phyloP scores from a whole-genome alignment of 2,113 vertebrate species.

The Chloropsis cyanopogon region DNA sequence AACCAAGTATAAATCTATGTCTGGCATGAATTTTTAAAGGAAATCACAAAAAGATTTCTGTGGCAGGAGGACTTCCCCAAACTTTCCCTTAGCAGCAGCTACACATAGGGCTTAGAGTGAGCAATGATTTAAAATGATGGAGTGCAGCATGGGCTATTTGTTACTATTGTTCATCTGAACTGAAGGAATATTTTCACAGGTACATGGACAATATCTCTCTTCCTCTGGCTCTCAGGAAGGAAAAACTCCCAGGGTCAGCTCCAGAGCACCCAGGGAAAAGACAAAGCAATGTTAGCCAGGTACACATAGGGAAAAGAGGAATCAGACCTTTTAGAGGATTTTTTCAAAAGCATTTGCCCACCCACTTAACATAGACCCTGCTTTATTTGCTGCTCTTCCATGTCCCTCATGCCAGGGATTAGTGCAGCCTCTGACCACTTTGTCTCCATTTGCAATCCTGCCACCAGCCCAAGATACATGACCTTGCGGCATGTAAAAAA shows the following conservation, averaged over 20 bases:
- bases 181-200: background rate
- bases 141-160: background rate
- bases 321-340: background rate
- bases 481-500: slow-evolving; percentile 37
- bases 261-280: background rate
- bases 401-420: slow-evolving; percentile 34
- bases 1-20: background rate
- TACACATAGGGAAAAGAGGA: background rate
- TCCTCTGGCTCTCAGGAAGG: background rate
- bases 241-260: background rate
- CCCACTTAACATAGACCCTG: slow-evolving; percentile 24
- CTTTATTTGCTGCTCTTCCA: slow-evolving; percentile 24
- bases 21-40: background rate
- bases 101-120: background rate
- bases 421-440: slow-evolving; percentile 41
- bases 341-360: slow-evolving; percentile 45
- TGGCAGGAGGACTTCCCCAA: background rate
- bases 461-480: background rate
- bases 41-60: background rate
- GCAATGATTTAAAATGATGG: background rate
- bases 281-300: background rate
- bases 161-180: background rate
- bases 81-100: background rate
- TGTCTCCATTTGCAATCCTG: slow-evolving; percentile 39
- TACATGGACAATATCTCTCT: background rate